A percentile compares a stretch with the other conserved stretches of the same genome.
phyloP scores from a whole-genome alignment of 2,888 invertebrate species.

The Rhorus exstirpatorius region DNA sequence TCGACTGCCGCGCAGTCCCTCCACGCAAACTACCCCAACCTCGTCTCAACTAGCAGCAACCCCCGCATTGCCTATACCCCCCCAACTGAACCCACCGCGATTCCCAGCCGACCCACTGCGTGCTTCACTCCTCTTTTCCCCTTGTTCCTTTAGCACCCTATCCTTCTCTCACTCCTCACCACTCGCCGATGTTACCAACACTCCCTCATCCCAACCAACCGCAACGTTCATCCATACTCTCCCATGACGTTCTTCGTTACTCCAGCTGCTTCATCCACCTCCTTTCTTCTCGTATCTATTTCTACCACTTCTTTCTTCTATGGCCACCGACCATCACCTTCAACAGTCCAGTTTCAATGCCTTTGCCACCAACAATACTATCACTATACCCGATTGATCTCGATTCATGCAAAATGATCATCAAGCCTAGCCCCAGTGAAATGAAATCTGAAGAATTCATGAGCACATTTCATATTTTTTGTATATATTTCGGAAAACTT shows the following conservation, averaged over 20 bases:
- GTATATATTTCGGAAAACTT: too few species aligned
- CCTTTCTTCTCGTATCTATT: constrained; percentile 39
- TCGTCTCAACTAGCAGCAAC: constrained; percentile 71
- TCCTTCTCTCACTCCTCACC: constrained; percentile 57
- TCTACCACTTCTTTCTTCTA: constrained; percentile 53
- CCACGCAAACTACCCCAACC: constrained; percentile 84
- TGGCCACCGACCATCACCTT: constrained; percentile 54
- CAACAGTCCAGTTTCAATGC: constrained; percentile 43
- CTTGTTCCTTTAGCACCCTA: constrained; percentile 46
- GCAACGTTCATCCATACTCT: constrained; percentile 79
- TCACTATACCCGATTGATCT: constrained; percentile 33
- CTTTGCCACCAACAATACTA: constrained; percentile 13
- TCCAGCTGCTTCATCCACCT: constrained; percentile 55
- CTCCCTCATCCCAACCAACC: constrained; percentile 80
- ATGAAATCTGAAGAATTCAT: neutral
- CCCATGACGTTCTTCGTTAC: constrained; percentile 57
- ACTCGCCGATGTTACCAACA: constrained; percentile 70
- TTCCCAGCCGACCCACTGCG: constrained; percentile 56
- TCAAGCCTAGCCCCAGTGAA: neutral
- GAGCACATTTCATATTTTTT: neutral
- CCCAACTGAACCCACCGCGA: constrained; percentile 59
- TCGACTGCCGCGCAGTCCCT: constrained; percentile 85
- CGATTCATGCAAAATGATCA: constrained; percentile 7
- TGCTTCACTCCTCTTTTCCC: constrained; percentile 60
- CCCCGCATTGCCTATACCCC: constrained; percentile 75